Base-by-base conservation (phyloP, 1,140 invertebrate species). In the Scylla paramamosain region DNA sequence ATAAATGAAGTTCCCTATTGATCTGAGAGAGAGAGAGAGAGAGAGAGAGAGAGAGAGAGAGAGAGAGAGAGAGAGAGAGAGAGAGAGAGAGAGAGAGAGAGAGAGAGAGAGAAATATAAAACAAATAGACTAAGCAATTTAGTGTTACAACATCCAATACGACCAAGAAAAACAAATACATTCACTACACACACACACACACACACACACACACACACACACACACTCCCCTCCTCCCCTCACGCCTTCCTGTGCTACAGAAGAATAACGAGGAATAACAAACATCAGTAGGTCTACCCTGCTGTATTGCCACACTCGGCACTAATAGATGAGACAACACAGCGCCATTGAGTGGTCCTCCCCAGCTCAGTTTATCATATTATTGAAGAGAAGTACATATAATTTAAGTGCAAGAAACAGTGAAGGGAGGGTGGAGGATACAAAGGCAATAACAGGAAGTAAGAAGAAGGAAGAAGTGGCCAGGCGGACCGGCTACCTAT, bases 31-130 rank as follows among this genome's bases (percentile, higher is more conserved):
- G 39, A 39, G 39, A 39, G 39, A 39, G 39, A 39, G 39, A 39
- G 39, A 39, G 84, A 86, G 84, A 86, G 84, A 86, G 89, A 91
- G 89, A 91, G 52, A 59, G 52, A 59, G 52, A 59, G 89, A 92
- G 48, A 92, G 91, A 92, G 91, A 92, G 91, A 92, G 91, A 93
- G 92, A 93, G 92, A 93, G 92, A 93, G 92, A 93, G 92, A 87
- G 82, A 93, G 52, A 59, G 52, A 59, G 52, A 59, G 89, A 92
- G 48, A 92, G 91, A 92, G 91, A 92, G 91, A 92, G 91, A 93
- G 92, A 93, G 92, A 93, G 92, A 93, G 92, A 93, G 92, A 87
- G 82, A 93, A 32, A 93, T 67, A 93, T 67, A 93, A 25, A 93
- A 77, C 83, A 83, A 83, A 93, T 32, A 86, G 77, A 86, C 31